These are phyloP conservation scores for Pocillopora damicornis DNA, from an alignment of 64 coral and sea anemone species.

Conservation along the genomic window DNA sequence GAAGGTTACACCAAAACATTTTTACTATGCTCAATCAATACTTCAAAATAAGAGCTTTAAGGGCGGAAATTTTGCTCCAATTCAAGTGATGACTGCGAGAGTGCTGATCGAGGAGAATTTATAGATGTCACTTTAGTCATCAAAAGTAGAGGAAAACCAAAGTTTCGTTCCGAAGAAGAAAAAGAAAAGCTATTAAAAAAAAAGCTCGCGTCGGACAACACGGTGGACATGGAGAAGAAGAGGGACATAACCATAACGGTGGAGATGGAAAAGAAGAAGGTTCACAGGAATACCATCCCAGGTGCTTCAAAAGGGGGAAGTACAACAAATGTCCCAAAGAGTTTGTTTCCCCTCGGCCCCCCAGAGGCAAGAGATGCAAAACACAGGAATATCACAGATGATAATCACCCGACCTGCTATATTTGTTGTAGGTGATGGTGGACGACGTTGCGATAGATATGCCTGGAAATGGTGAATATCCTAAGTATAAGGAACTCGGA, in stretches of 20 bases:
- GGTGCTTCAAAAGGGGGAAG: background rate
- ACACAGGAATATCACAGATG: background rate
- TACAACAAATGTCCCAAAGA: slow-evolving; percentile 24
- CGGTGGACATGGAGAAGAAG: no score
- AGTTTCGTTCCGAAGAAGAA: background rate
- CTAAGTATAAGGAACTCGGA: background rate
- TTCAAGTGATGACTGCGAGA: background rate
- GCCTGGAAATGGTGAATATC: slow-evolving; percentile 22
- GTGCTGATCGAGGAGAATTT: slow-evolving; percentile 28
- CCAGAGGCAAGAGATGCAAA: background rate
- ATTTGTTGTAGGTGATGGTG: slow-evolving; percentile 20
- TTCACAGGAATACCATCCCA: background rate
- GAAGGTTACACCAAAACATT: no score
- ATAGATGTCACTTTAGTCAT: slow-evolving; percentile 8
- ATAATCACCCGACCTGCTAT: background rate
- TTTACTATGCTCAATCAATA: no score
- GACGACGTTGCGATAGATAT: slow-evolving; percentile 24
- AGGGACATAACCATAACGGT: background rate
- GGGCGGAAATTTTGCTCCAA: slow-evolving; percentile 20
- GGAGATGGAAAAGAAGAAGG: background rate
- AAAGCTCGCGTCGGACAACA: no score
- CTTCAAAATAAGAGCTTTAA: no score
- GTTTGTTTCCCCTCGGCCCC: background rate
- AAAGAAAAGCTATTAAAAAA: background rate
- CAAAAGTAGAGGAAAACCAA: slow-evolving; percentile 26